These are phyloP conservation scores for Squalus acanthias DNA, from an alignment of 2,797 vertebrate genomes.

Conservation along the genomic window DNA sequence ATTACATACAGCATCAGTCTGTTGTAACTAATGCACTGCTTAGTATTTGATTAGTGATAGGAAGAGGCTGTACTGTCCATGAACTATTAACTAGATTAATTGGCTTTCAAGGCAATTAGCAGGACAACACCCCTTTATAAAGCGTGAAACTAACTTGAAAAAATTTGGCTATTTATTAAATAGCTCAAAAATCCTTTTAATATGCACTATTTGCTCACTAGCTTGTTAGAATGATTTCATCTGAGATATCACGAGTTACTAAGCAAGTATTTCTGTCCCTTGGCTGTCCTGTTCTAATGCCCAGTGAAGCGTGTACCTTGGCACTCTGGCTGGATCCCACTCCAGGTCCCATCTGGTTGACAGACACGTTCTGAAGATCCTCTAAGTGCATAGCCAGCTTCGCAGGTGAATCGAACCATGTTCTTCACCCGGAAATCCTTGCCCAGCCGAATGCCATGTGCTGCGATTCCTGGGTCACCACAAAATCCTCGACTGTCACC, in stretches of 20 bases:
- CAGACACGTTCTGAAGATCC: constrained; percentile 83
- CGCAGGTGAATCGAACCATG: constrained; percentile 84
- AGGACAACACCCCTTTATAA: background rate
- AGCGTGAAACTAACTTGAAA: background rate
- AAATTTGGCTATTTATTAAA: background rate
- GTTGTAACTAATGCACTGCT: background rate
- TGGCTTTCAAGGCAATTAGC: background rate
- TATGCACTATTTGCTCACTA: background rate
- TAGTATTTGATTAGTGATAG: background rate
- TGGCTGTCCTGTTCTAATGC: background rate
- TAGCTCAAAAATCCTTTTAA: background rate
- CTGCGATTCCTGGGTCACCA: constrained; percentile 84
- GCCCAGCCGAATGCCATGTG: constrained; percentile 84
- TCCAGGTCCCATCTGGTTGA: constrained; percentile 75
- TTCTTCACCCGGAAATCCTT: constrained; percentile 72
- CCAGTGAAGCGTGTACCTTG: constrained; percentile 64
- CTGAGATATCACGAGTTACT: background rate
- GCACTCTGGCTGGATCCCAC: constrained; percentile 83
- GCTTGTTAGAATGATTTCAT: background rate
- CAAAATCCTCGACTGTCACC: constrained; percentile 76
- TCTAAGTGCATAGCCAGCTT: constrained; percentile 76
- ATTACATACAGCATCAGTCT: background rate
- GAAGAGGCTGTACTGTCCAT: background rate
- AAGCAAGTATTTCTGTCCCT: background rate
- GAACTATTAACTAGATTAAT: background rate